phyloP scores from a whole-genome alignment of 35 echinoderm and acorn worm species.

The Ophioderma brevispina region DNA sequence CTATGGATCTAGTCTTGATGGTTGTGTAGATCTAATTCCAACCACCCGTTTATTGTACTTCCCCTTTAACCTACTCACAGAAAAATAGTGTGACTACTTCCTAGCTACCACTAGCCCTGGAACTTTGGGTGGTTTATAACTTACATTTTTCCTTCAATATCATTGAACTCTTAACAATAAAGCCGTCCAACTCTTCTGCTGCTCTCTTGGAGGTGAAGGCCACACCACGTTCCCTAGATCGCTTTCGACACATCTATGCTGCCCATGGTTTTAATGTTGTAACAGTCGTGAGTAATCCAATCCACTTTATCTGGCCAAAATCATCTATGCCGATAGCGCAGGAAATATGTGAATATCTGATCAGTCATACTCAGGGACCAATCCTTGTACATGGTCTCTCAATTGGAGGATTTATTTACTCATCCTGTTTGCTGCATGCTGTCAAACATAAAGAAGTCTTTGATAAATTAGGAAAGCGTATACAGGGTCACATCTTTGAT shows the following conservation, averaged over 20 bases:
- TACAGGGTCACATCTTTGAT: constrained; percentile 65
- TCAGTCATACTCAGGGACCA: constrained; percentile 8
- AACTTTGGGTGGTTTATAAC: too few species aligned
- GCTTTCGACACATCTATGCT: constrained; percentile 58
- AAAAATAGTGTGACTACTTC: too few species aligned
- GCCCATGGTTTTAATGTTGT: constrained; percentile 62
- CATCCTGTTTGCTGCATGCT: constrained; percentile 14
- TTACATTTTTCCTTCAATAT: too few species aligned
- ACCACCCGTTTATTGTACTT: too few species aligned
- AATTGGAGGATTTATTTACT: constrained; percentile 58
- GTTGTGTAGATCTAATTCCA: too few species aligned
- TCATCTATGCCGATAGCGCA: constrained; percentile 22
- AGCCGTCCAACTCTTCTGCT: too few species aligned
- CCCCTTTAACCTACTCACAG: too few species aligned
- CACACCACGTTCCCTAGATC: not conserved
- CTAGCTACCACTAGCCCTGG: too few species aligned
- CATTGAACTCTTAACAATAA: too few species aligned
- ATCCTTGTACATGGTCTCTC: constrained; percentile 65
- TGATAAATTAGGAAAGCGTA: not conserved
- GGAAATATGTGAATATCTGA: constrained; percentile 33
- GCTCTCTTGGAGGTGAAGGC: constrained; percentile 22
- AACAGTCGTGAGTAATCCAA: constrained; percentile 31
- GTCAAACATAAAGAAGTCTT: not conserved
- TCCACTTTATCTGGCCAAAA: constrained; percentile 59
- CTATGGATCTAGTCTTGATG: too few species aligned